A percentile compares a stretch with the other conserved stretches of the same genome.
Evolutionary conservation across 2,113 vertebrate species (phyloP).

Genomic region (Alosa alosa): DNA sequence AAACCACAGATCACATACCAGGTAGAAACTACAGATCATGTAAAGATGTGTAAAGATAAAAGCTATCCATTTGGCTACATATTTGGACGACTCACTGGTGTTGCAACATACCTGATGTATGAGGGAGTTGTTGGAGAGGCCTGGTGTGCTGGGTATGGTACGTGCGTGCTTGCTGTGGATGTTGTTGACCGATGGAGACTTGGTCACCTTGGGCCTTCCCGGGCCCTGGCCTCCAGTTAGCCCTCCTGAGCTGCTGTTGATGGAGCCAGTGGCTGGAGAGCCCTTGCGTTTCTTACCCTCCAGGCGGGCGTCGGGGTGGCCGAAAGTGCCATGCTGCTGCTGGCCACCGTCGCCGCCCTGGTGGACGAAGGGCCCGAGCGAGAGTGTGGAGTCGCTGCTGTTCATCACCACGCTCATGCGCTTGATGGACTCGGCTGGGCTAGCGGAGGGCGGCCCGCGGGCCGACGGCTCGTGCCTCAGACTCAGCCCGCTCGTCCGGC

Average conservation of each 20-base stretch:
- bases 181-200: constrained; percentile 88
- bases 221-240: constrained; percentile 58
- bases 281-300: constrained; percentile 93
- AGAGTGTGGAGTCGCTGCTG: constrained; percentile 93
- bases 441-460: constrained; percentile 81
- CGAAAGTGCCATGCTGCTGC: constrained; percentile 69
- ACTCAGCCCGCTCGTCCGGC: constrained; percentile 81
- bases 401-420: constrained; percentile 99
- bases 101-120: constrained; percentile 88
- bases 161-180: constrained; percentile 89
- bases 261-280: constrained; percentile 77
- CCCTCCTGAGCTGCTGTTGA: constrained; percentile 70
- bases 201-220: constrained; percentile 88
- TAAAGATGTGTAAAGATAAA: no score
- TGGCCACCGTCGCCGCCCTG: constrained; percentile 67
- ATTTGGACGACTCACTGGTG: neutral
- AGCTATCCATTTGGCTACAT: neutral
- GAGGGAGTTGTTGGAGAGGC: constrained; percentile 88
- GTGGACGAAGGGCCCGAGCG: constrained; percentile 92
- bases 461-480: constrained; percentile 84
- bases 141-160: constrained; percentile 83
- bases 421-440: constrained; percentile 92
- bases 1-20: neutral
- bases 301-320: constrained; percentile 81
- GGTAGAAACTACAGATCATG: no score